These are phyloP conservation scores for Penaeus chinensis DNA, from an alignment of 1,140 invertebrate species.

Conservation along the genomic window DNA sequence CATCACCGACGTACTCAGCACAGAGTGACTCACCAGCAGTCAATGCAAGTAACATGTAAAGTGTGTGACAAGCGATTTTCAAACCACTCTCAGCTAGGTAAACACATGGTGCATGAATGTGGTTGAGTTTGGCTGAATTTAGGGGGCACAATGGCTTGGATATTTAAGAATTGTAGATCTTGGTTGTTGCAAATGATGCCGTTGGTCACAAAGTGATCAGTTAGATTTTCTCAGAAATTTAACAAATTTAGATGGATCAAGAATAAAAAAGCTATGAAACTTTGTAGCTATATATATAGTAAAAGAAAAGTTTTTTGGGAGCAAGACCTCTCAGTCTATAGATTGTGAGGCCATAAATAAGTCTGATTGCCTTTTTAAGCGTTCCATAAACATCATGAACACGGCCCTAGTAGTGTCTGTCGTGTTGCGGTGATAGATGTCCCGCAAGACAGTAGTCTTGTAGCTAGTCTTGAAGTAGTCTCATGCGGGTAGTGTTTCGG, in stretches of 20 bases:
- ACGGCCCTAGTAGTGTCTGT: conserved; percentile 39
- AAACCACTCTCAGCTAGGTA: conserved; percentile 44
- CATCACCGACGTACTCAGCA: conserved; percentile 59
- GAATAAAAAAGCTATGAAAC: no score
- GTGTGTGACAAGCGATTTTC: conserved; percentile 49
- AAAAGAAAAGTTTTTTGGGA: no score
- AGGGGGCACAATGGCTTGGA: conserved; percentile 32
- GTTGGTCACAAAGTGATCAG: conserved; percentile 24
- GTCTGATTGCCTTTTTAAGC: conserved; percentile 39
- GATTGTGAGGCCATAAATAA: conserved; percentile 16
- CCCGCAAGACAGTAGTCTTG: conserved; percentile 36
- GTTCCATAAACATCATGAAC: conserved; percentile 28
- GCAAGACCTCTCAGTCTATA: background rate
- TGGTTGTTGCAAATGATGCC: conserved; percentile 22
- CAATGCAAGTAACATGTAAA: conserved; percentile 36
- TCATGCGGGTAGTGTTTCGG: conserved; percentile 41
- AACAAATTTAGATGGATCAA: no score
- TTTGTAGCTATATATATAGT: no score
- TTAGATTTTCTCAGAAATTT: background rate
- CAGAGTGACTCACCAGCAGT: conserved; percentile 34
- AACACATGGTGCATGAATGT: conserved; percentile 55
- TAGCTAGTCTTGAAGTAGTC: conserved; percentile 42
- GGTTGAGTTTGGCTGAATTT: conserved; percentile 51
- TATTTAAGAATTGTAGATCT: conserved; percentile 21
- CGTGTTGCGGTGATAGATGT: background rate